Evolutionary conservation across 2,888 invertebrate genomes (phyloP).

Genomic region (Amphipoea lucens): DNA sequence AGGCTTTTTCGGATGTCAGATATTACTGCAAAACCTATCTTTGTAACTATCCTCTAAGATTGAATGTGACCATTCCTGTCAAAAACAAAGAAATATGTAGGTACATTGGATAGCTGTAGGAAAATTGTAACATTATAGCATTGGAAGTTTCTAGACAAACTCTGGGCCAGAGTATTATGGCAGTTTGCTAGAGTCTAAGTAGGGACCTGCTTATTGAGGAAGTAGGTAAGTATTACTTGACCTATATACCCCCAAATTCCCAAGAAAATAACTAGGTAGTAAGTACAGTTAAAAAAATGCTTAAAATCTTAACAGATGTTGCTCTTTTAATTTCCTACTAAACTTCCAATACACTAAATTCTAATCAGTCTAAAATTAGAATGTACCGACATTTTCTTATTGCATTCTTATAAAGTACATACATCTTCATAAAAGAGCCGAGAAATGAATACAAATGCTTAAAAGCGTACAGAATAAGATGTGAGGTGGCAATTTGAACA

Average conservation of each 20-base stretch:
- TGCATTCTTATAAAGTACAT: constrained; percentile 77
- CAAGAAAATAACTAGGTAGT: not conserved
- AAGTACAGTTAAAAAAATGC: not conserved
- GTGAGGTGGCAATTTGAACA: constrained; percentile 85
- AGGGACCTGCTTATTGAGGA: not conserved
- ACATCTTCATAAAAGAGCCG: constrained; percentile 82
- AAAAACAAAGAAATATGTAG: not conserved
- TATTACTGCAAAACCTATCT: not conserved
- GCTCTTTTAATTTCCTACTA: constrained; percentile 4
- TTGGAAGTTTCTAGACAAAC: too few relatives aligned
- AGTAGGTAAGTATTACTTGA: not conserved
- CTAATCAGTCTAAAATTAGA: constrained; percentile 63
- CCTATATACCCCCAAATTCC: not conserved
- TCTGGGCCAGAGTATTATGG: too few relatives aligned
- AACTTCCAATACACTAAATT: constrained; percentile 63
- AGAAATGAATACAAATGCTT: constrained; percentile 87
- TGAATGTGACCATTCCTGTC: not conserved
- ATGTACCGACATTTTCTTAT: constrained; percentile 77
- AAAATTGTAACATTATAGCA: not conserved
- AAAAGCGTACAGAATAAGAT: constrained; percentile 82
- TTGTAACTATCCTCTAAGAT: not conserved
- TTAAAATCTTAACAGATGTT: not conserved
- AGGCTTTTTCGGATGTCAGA: not conserved
- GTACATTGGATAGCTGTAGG: not conserved
- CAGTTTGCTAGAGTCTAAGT: too few relatives aligned